A percentile compares a stretch with the other conserved stretches of the same genome.
Conservation (phyloP, 2,113 vertebrate species). For the Boleophthalmus pectinirostris region DNA sequence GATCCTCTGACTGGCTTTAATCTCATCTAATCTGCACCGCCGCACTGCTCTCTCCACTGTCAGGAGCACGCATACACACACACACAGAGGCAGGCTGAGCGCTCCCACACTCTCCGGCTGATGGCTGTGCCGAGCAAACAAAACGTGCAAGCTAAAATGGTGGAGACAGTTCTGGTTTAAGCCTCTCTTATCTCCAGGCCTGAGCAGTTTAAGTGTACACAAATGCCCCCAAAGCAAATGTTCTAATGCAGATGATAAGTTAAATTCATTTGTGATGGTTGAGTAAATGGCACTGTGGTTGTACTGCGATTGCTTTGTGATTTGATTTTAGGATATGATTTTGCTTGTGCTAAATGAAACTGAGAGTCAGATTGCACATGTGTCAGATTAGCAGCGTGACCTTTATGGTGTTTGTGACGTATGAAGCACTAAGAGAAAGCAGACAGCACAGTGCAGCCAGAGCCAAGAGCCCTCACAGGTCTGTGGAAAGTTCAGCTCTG, state of each 20-base stretch:
- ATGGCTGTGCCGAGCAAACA: neutral
- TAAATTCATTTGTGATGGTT: slow-evolving; percentile 3
- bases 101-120: slow-evolving; percentile 7
- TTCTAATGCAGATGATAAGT: slow-evolving; percentile 2
- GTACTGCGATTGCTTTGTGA: neutral
- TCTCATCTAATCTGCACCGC: slow-evolving; percentile 81
- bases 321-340: neutral
- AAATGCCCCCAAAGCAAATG: neutral
- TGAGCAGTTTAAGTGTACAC: neutral
- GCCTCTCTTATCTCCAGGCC: slow-evolving; percentile 19
- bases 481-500: neutral
- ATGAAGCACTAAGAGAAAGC: slow-evolving; percentile 15
- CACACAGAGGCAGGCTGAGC: slow-evolving; percentile 14
- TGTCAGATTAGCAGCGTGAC: neutral
- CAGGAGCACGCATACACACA: slow-evolving; percentile 42
- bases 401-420: neutral
- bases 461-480: neutral
- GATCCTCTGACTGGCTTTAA: slow-evolving; percentile 81
- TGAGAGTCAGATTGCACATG: neutral
- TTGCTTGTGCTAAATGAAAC: neutral
- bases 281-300: neutral
- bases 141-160: slow-evolving; percentile 14
- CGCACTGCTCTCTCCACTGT: slow-evolving; percentile 69
- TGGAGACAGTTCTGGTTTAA: slow-evolving; percentile 1
- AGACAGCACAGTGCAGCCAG: neutral